Evolutionary conservation across 2,888 invertebrate species (phyloP), one percentile per base, ranked within the genome.

Genomic region (Xylocampa areola): DNA sequence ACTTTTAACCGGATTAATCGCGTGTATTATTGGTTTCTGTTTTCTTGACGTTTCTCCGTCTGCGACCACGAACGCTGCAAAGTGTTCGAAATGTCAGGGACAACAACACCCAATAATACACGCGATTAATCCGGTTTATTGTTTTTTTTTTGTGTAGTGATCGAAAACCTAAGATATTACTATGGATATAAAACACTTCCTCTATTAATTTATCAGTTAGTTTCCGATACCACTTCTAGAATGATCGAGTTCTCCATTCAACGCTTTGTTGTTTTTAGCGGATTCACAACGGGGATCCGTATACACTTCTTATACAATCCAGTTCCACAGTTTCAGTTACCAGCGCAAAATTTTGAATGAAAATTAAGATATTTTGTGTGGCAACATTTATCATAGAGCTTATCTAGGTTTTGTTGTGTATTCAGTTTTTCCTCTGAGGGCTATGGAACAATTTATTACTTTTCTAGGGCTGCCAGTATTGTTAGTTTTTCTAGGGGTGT

Each of bases 301-400:
- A 73, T 76, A 72, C 73, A 71, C 64, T 77, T 77, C 76, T 80
- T 82, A 76, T 61, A 76, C 69, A 75, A 52, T 41, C 37, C 69
- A 65, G 71, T 74, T 43, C 23, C 59, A 64, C 76, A 73, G 75
- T 80, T 80, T 63, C 76, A 73, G 75, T 80, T 80, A 32, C 53
- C 13, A 49, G 43, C 55, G 57, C 51, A 47, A 68, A 70, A 68
- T 65, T 70, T 65, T 57, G 58, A 63, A 65, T 68, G 60, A 58
- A 60, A 76, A 71, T 76, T 76, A 64, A 73, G 62, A 65, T 70
- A 70, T 65, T 74, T 63, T 47, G 47, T 44, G 47, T 55, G 45
- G 59, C 54, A 60, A 65, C 68, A 76, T 76, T 73, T 65, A 70
- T 75, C 68, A 65, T 62, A 32, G 21, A 43, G 65, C 65, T 75